A percentile compares a stretch with the other conserved stretches of the same genome.
These are phyloP conservation scores for Andrena fulva DNA, from an alignment of 2,888 invertebrate species.

Conservation along the genomic window DNA sequence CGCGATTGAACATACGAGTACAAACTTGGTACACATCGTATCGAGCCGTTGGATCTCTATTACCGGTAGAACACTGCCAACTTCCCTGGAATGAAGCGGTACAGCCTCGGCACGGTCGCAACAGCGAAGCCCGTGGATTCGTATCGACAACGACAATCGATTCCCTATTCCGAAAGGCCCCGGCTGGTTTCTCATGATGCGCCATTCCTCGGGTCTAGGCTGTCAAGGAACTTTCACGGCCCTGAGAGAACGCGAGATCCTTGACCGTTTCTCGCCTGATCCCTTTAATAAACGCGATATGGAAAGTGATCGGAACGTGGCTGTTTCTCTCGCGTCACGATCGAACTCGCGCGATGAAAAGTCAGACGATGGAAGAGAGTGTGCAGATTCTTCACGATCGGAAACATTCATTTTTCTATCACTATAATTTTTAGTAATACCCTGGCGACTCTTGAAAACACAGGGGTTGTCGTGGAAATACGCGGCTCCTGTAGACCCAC, in stretches of 20 bases:
- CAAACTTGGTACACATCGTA: conserved; percentile 44
- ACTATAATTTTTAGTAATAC: too few species aligned
- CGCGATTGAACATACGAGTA: conserved; percentile 41
- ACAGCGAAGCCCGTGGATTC: conserved; percentile 64
- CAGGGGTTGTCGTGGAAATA: too few species aligned
- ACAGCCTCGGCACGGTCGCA: conserved; percentile 66
- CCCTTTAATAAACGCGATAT: conserved; percentile 68
- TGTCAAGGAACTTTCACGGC: conserved; percentile 70
- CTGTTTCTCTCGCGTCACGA: conserved; percentile 39
- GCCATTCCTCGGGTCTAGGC: conserved; percentile 46
- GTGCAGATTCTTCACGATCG: too few species aligned
- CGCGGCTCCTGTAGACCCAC: too few species aligned
- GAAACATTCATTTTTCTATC: too few species aligned
- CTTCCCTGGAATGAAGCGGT: conserved; percentile 34
- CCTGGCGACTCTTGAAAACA: too few species aligned
- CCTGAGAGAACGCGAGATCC: conserved; percentile 68
- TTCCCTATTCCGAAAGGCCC: conserved; percentile 63
- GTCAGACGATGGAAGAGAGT: conserved; percentile 12
- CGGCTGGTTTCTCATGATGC: conserved; percentile 69
- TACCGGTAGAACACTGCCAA: conserved; percentile 36
- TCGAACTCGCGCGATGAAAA: conserved; percentile 34
- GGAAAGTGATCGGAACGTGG: conserved; percentile 46
- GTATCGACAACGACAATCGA: conserved; percentile 73
- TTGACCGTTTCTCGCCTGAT: conserved; percentile 68
- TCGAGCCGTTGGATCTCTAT: conserved; percentile 52